A percentile compares a stretch with the other conserved stretches of the same genome.
phyloP scores from a whole-genome alignment of 2,113 vertebrate species.

The Hippocampus comes region DNA sequence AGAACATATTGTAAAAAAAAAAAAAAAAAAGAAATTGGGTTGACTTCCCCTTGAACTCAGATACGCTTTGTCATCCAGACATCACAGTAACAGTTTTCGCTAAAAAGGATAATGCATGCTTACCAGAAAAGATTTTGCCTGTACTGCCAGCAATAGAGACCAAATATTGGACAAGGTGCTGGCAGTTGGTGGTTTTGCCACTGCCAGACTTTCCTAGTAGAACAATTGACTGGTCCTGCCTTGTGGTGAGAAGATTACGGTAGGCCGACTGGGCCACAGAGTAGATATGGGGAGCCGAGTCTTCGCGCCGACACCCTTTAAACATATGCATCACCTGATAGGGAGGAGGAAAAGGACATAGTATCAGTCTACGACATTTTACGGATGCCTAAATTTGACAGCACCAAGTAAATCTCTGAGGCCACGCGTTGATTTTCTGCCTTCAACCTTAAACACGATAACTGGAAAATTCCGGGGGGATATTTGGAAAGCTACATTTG shows the following conservation, averaged over 20 bases:
- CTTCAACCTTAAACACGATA: not conserved
- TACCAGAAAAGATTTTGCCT: conserved; percentile 91
- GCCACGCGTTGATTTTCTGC: not conserved
- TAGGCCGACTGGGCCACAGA: conserved; percentile 89
- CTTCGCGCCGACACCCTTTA: conserved; percentile 91
- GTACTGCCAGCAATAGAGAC: conserved; percentile 87
- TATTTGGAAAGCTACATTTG: too few relatives aligned
- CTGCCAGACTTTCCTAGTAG: conserved; percentile 88
- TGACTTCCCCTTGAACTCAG: too few relatives aligned
- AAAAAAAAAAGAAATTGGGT: too few relatives aligned
- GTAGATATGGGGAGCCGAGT: conserved; percentile 90
- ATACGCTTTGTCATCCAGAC: not conserved
- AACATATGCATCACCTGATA: conserved; percentile 98
- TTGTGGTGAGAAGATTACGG: conserved; percentile 87
- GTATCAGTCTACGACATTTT: not conserved
- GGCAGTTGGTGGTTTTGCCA: conserved; percentile 93
- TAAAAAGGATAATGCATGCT: conserved; percentile 5
- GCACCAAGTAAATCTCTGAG: not conserved
- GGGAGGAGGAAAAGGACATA: not conserved
- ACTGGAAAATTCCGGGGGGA: too few relatives aligned
- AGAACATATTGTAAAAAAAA: too few relatives aligned
- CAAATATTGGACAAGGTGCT: conserved; percentile 92
- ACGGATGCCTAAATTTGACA: not conserved
- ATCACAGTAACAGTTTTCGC: not conserved
- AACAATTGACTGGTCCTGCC: conserved; percentile 91